These are phyloP conservation scores for Xiphophorus hellerii DNA, from an alignment of 2,113 vertebrate species.

Conservation along the genomic window DNA sequence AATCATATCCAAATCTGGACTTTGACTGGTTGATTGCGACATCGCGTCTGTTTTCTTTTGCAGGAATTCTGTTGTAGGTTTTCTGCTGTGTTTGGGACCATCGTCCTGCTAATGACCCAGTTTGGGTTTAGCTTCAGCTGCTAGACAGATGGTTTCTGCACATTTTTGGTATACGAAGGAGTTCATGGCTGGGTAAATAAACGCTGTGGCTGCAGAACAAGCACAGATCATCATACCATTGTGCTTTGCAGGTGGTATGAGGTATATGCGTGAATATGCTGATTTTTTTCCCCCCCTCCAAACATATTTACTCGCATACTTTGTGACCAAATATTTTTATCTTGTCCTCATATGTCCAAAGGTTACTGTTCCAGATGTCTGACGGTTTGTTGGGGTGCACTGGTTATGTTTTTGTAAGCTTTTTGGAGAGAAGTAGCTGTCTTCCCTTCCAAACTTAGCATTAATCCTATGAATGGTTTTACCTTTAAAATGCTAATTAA, in stretches of 20 bases:
- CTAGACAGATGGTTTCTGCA: background rate
- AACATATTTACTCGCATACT: no score
- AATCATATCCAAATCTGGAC: background rate
- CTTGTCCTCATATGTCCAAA: no score
- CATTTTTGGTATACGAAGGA: no score
- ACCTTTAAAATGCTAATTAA: background rate
- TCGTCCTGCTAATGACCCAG: background rate
- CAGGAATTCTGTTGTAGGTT: background rate
- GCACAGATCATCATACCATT: background rate
- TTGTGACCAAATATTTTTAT: no score
- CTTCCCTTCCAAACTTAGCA: background rate
- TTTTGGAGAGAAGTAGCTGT: background rate
- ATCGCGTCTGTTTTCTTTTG: background rate
- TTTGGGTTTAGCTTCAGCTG: background rate
- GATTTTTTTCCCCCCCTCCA: no score
- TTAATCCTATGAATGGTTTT: no score
- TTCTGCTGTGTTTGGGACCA: background rate
- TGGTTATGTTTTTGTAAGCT: background rate
- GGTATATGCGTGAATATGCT: background rate
- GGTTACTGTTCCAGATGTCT: no score
- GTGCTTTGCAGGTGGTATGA: background rate
- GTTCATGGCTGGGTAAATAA: background rate
- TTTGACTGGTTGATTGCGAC: background rate
- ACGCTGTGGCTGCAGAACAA: background rate
- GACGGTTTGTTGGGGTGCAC: background rate